Conservation (phyloP, 2,113 vertebrate species). For the Heterotis niloticus region DNA sequence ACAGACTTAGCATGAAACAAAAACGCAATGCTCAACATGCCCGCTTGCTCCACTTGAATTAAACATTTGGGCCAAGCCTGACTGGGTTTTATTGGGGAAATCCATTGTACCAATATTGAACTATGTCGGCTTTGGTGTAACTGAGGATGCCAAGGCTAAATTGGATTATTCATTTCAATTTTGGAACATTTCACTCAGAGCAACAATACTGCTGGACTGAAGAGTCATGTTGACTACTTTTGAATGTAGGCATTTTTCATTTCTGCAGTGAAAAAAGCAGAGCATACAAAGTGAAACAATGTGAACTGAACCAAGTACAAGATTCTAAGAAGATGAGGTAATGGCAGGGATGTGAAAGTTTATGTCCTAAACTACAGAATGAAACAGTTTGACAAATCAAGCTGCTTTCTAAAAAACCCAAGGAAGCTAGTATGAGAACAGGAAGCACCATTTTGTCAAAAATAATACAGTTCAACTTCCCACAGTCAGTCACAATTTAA, state of each 20-base stretch:
- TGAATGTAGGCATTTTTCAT: neutral
- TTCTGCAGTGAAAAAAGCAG: neutral
- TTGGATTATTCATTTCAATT: slow-evolving; percentile 2
- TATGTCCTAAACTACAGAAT: neutral
- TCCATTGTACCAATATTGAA: neutral
- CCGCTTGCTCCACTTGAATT: neutral
- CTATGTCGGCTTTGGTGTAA: neutral
- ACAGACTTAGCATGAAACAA: neutral
- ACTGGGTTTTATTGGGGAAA: slow-evolving; percentile 3
- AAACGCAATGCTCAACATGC: neutral
- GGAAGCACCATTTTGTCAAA: too few species aligned
- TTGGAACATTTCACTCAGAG: neutral
- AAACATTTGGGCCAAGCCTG: neutral
- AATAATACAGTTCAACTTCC: neutral
- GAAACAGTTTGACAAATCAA: neutral
- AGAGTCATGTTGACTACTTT: neutral
- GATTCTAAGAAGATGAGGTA: neutral
- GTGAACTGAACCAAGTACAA: too few species aligned
- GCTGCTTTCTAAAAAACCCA: neutral
- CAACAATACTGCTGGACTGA: neutral
- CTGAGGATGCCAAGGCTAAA: neutral
- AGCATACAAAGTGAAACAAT: neutral
- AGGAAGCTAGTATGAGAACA: too few species aligned
- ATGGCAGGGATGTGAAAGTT: neutral
- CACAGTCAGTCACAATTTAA: neutral